Base-by-base conservation (phyloP, 2,888 invertebrate species). In the Cryptops parisi region DNA sequence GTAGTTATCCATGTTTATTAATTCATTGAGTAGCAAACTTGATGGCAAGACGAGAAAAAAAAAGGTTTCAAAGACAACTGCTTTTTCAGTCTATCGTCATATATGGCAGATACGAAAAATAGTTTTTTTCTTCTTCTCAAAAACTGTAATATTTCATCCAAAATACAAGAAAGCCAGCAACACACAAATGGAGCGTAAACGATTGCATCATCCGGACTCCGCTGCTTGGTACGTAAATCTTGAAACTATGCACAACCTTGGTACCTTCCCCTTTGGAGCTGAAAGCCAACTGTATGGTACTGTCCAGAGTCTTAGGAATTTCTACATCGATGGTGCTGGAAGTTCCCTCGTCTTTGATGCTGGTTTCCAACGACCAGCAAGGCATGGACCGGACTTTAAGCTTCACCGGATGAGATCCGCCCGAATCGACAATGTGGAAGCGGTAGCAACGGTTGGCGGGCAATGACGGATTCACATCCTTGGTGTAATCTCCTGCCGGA, bases 381-480 rank as follows among this genome's bases (percentile, higher is more conserved):
- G 46, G 9, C 6, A 22, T 19, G 5, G 46, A 9, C 46, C 23
- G 19, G 6, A 46, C 19, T 4, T 44, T 15, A n/a, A 44, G 26
- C n/a, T 23, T n/a, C 22, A 51, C 43, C 4, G 51, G 44, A 26
- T 25, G 41, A 15, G n/a, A 25, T 2, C 43, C 51, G 3, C 51
- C 51, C 17, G 41, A 23, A 26, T 51, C 51, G 23, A 25, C 22
- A 17, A 51, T 51, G 23, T 23, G 6, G 44, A 51, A 51, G 12
- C 51, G 22, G 23, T 25, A 51, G 22, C 51, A 51, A n/a, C 21
- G 23, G 22, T 23, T 27, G n/a, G 23, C 22, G 9, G 40, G 6
- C 22, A 40, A 19, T 2, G 50, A n/a, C 23, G 24, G 12, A n/a
- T n/a, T n/a, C 23, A 41, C 39, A 25, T 9, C 19, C n/a, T 21